Percentiles rank a stretch among this genome's conserved stretches.
Evolutionary conservation across 2,113 vertebrate species (phyloP).

Genomic region (Aegotheles bennettii): DNA sequence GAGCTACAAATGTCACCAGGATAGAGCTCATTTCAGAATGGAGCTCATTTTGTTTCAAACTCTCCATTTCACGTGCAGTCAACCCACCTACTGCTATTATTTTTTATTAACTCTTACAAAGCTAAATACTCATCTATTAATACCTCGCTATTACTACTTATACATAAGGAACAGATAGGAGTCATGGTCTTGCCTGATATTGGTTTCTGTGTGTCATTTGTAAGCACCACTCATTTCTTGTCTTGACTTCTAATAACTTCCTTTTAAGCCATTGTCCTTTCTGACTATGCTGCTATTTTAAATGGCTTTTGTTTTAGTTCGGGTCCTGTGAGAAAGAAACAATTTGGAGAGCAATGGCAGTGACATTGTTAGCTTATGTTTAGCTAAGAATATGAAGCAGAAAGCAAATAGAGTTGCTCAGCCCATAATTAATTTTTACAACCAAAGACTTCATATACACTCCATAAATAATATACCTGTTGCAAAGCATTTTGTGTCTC

Average conservation of each 20-base stretch:
- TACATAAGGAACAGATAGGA: background rate
- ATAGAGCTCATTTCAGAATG: background rate
- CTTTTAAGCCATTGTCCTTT: background rate
- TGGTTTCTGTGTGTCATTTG: background rate
- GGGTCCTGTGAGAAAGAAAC: background rate
- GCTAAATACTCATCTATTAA: background rate
- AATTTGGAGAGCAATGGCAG: background rate
- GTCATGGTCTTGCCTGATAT: background rate
- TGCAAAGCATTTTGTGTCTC: background rate
- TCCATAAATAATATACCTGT: background rate
- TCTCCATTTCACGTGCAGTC: background rate
- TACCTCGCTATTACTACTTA: background rate
- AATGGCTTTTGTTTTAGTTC: background rate
- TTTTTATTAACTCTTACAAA: background rate
- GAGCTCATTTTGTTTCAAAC: background rate
- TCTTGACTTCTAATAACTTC: background rate
- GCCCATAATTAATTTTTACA: background rate
- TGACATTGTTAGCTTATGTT: background rate
- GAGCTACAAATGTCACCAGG: background rate
- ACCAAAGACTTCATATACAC: background rate
- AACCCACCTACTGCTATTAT: background rate
- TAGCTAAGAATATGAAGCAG: background rate
- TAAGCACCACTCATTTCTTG: background rate
- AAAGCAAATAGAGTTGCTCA: background rate
- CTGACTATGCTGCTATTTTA: background rate